phyloP scores from a whole-genome alignment of 2,113 vertebrate genomes.

The Lycaon pictus region DNA sequence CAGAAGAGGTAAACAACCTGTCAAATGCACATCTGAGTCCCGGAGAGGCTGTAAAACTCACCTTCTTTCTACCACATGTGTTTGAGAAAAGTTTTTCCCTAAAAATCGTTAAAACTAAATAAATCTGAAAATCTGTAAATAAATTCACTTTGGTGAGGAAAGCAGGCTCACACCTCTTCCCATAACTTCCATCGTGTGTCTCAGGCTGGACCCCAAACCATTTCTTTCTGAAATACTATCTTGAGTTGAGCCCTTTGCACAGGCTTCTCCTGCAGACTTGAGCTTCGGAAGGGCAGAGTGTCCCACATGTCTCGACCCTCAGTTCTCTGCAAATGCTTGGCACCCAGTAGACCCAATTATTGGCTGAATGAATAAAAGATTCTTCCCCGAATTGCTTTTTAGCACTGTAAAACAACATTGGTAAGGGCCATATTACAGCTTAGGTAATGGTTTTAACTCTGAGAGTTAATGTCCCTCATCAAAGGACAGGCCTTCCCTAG shows the following conservation, averaged over 20 bases:
- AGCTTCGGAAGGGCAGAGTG: neutral
- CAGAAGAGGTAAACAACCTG: rapidly evolving
- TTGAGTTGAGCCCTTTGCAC: neutral
- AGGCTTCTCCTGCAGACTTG: neutral
- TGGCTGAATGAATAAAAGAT: neutral
- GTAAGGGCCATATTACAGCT: neutral
- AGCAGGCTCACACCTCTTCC: neutral
- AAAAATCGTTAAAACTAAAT: neutral
- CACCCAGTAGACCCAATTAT: neutral
- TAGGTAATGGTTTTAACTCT: neutral
- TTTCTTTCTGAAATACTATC: neutral
- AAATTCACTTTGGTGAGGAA: neutral
- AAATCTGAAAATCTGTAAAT: neutral
- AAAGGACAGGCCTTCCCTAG: neutral
- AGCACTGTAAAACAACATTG: neutral
- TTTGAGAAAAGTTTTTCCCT: neutral
- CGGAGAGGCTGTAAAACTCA: neutral
- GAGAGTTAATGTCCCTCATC: neutral
- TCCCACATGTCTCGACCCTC: neutral
- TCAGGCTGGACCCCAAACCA: neutral
- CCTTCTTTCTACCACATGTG: neutral
- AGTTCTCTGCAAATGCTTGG: neutral
- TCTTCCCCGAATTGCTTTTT: neutral
- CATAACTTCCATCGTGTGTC: neutral
- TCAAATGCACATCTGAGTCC: rapidly evolving